phyloP scores from a whole-genome alignment of 1,140 invertebrate genomes.

The Drosophila tani region DNA sequence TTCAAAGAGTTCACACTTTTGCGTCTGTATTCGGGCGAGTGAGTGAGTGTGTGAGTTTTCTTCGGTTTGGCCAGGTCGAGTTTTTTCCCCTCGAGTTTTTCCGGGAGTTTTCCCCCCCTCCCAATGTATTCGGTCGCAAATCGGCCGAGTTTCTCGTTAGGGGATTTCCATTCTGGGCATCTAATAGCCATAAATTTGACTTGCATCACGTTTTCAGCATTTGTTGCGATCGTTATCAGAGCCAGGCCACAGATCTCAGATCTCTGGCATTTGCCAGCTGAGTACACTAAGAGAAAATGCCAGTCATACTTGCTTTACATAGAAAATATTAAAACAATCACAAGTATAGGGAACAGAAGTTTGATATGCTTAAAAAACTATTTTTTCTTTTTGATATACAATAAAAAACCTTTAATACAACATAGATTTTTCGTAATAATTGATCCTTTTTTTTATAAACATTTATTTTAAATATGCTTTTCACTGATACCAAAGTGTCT shows the following conservation, averaged over 20 bases:
- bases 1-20: conserved; percentile 72
- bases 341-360: too few relatives aligned
- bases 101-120: conserved; percentile 16
- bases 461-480: too few relatives aligned
- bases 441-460: too few relatives aligned
- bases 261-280: conserved; percentile 37
- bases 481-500: too few relatives aligned
- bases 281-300: conserved; percentile 10
- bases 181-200: conserved; percentile 76
- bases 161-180: conserved; percentile 49
- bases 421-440: neutral
- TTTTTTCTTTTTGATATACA: too few relatives aligned
- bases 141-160: conserved; percentile 43
- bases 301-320: neutral
- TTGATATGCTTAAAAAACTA: neutral
- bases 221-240: conserved; percentile 63
- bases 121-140: conserved; percentile 52
- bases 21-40: conserved; percentile 16
- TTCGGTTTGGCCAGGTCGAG: conserved; percentile 33
- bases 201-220: conserved; percentile 73
- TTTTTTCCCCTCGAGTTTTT: conserved; percentile 34
- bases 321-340: neutral
- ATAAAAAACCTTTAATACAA: neutral
- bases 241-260: conserved; percentile 34
- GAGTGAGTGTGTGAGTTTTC: conserved; percentile 13